These are phyloP conservation scores for Norana najaformis DNA, from an alignment of 2,888 invertebrate species.

Conservation along the genomic window DNA sequence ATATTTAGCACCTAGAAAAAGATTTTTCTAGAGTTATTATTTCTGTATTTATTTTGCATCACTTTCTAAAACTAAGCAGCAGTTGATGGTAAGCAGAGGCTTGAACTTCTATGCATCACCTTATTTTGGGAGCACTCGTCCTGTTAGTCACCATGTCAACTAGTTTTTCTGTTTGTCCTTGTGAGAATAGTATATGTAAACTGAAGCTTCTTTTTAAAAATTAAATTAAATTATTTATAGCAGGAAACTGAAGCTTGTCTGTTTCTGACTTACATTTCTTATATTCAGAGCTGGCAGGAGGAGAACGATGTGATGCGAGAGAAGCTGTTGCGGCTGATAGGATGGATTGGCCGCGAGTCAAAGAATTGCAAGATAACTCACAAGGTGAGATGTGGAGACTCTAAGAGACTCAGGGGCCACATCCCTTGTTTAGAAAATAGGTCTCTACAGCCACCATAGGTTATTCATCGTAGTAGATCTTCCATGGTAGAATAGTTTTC, in stretches of 20 bases:
- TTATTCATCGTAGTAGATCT: not conserved
- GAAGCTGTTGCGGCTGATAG: conserved; percentile 63
- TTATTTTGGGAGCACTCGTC: not conserved
- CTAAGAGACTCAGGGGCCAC: not conserved
- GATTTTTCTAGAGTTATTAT: too few species aligned
- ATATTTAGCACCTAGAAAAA: too few species aligned
- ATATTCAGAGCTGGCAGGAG: conserved; percentile 61
- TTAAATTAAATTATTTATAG: too few species aligned
- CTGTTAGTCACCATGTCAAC: not conserved
- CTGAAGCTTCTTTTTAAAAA: not conserved
- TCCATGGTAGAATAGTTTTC: not conserved
- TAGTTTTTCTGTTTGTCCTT: not conserved
- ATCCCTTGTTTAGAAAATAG: not conserved
- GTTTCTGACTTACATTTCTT: not conserved
- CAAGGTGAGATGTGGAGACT: conserved; percentile 22
- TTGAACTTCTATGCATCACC: too few species aligned
- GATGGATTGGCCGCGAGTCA: conserved; percentile 64
- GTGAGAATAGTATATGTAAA: not conserved
- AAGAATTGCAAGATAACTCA: conserved; percentile 45
- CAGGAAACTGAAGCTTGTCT: not conserved
- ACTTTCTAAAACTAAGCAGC: too few species aligned
- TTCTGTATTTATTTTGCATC: too few species aligned
- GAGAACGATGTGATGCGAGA: conserved; percentile 63
- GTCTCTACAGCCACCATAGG: fast-evolving
- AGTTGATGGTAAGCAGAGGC: too few species aligned